phyloP scores from a whole-genome alignment of 2,113 vertebrate genomes.

The Acanthochromis polyacanthus region DNA sequence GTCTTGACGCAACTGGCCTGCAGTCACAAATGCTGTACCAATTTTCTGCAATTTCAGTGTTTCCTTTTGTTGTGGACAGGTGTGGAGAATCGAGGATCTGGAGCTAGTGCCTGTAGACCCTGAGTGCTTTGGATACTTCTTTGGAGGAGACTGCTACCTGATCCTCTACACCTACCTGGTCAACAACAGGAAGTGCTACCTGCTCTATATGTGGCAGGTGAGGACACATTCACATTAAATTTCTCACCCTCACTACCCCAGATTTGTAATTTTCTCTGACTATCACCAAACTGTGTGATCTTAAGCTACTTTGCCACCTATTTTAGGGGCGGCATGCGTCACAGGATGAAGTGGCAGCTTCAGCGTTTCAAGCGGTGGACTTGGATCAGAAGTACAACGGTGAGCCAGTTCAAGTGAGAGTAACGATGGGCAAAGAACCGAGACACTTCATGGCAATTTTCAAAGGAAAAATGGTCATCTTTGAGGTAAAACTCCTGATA shows the following conservation, averaged over 20 bases:
- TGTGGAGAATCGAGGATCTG: constrained; percentile 92
- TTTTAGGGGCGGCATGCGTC: constrained; percentile 88
- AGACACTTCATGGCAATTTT: constrained; percentile 93
- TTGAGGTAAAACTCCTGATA: constrained; percentile 82
- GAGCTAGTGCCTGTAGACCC: constrained; percentile 86
- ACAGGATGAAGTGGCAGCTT: constrained; percentile 90
- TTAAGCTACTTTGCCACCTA: background rate
- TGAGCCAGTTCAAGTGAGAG: constrained; percentile 87
- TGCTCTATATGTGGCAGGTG: constrained; percentile 95
- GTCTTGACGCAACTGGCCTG: no score
- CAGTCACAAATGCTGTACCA: background rate
- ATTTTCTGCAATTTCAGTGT: background rate
- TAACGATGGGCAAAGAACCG: constrained; percentile 92
- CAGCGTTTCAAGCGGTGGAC: constrained; percentile 87
- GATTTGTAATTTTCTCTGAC: background rate
- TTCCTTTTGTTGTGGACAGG: constrained; percentile 68
- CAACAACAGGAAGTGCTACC: constrained; percentile 80
- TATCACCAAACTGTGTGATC: background rate
- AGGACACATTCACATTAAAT: constrained; percentile 13
- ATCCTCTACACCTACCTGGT: constrained; percentile 90
- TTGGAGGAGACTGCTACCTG: constrained; percentile 94
- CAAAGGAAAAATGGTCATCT: constrained; percentile 91
- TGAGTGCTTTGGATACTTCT: constrained; percentile 87
- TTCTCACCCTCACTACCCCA: no score
- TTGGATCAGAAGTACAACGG: constrained; percentile 86